A percentile compares a stretch with the other conserved stretches of the same genome.
Conservation (phyloP, 2,888 invertebrate species). For the Atethmia centrago region DNA sequence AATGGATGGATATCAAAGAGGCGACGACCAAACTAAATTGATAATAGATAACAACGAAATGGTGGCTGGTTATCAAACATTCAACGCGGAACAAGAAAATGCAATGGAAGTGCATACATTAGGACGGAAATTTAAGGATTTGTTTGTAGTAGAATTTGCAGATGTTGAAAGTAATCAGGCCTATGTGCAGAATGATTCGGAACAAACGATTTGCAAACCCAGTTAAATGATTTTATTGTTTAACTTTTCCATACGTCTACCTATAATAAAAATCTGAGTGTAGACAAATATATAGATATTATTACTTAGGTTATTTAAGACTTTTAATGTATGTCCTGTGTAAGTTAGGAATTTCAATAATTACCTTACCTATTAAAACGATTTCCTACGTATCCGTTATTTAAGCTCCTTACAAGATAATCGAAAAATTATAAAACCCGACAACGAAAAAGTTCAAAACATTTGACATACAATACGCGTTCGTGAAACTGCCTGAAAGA, state of each 20-base stretch:
- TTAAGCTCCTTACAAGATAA: not conserved
- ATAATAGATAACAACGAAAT: not conserved
- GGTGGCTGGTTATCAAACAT: not conserved
- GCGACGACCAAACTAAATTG: not conserved
- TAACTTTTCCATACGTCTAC: not conserved
- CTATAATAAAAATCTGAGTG: not conserved
- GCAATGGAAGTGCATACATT: not conserved
- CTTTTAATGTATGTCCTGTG: not conserved
- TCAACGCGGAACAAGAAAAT: not conserved
- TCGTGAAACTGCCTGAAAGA: not conserved
- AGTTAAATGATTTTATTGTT: slow-evolving; percentile 3
- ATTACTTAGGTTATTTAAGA: not conserved
- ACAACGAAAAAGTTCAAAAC: not conserved
- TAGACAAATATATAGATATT: not conserved
- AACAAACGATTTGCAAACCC: slow-evolving; percentile 19
- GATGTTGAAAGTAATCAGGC: not conserved
- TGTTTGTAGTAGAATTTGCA: not conserved
- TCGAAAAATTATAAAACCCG: not conserved
- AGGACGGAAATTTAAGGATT: not conserved
- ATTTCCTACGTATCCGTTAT: not conserved
- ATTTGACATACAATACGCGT: not conserved
- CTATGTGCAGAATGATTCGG: not conserved
- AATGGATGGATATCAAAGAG: slow-evolving; percentile 8
- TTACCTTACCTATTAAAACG: not conserved
- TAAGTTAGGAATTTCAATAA: not conserved